Percentiles rank a stretch among this genome's conserved stretches.
These are phyloP conservation scores for Amazona ochrocephala DNA, from an alignment of 2,797 vertebrate genomes.

Conservation along the genomic window DNA sequence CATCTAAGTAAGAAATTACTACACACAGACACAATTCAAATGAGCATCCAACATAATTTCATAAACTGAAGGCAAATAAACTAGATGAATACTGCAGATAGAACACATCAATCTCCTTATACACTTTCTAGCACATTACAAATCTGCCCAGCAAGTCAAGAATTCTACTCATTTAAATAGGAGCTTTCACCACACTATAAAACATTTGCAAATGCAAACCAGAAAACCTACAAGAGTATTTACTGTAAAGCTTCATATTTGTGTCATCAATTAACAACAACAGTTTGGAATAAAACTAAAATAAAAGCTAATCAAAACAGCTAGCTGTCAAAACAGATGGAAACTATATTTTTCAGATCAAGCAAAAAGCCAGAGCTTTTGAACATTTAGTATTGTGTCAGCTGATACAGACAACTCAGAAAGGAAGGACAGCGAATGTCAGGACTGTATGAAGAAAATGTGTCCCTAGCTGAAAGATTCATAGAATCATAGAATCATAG, in stretches of 20 bases:
- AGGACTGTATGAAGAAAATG: constrained; percentile 12
- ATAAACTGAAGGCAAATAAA: neutral
- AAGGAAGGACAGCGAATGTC: constrained; percentile 3
- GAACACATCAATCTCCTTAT: constrained; percentile 6
- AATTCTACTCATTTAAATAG: constrained; percentile 43
- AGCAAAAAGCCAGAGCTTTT: constrained; percentile 42
- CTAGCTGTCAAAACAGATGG: constrained; percentile 65
- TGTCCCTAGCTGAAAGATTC: neutral
- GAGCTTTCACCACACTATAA: constrained; percentile 36
- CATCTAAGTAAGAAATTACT: neutral
- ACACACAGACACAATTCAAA: neutral
- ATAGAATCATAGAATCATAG: too few species aligned
- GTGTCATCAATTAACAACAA: constrained; percentile 61
- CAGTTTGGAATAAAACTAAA: constrained; percentile 58
- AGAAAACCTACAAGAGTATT: constrained; percentile 34
- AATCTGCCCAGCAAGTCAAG: constrained; percentile 24
- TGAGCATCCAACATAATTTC: neutral
- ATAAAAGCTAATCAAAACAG: constrained; percentile 59
- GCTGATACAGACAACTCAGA: constrained; percentile 31
- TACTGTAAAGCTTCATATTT: constrained; percentile 57
- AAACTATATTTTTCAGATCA: constrained; percentile 54
- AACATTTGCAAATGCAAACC: constrained; percentile 47
- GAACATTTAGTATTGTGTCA: constrained; percentile 17
- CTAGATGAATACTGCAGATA: neutral
- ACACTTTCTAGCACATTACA: constrained; percentile 6